Evolutionary conservation across 2,797 vertebrate species (phyloP).

Genomic region (Diplodus puntazzo): DNA sequence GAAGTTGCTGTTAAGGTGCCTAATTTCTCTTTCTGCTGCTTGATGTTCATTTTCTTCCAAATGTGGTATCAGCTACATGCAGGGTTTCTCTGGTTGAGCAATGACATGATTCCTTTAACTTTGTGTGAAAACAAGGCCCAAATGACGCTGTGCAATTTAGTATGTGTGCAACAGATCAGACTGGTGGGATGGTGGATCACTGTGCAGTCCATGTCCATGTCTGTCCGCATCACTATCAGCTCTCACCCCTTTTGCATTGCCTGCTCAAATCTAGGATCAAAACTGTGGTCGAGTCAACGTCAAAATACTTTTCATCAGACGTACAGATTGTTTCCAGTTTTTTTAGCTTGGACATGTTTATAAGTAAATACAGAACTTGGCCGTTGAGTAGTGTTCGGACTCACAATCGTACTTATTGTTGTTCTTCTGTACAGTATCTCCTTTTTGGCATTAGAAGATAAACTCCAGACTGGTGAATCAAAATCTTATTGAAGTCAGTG

Average conservation of each 20-base stretch:
- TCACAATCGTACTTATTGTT: not conserved
- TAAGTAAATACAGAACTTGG: not conserved
- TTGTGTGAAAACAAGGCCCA: constrained; percentile 49
- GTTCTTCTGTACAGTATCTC: not conserved
- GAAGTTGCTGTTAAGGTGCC: constrained; percentile 55
- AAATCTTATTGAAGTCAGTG: too few species aligned
- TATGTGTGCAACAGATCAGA: constrained; percentile 32
- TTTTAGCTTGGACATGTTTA: not conserved
- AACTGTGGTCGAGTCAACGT: not conserved
- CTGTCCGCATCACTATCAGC: constrained; percentile 20
- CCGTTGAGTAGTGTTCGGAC: too few species aligned
- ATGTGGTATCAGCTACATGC: constrained; percentile 27
- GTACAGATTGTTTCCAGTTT: too few species aligned
- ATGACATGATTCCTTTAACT: constrained; percentile 32
- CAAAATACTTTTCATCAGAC: not conserved
- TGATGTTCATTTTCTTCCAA: constrained; percentile 51
- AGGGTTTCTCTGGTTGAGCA: constrained; percentile 22
- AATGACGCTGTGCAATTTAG: constrained; percentile 61
- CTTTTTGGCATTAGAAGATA: not conserved
- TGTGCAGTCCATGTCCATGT: constrained; percentile 29
- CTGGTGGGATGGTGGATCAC: constrained; percentile 31
- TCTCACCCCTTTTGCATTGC: constrained; percentile 33
- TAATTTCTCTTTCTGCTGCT: constrained; percentile 63
- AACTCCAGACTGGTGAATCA: not conserved
- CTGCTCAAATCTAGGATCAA: constrained; percentile 43